Base-by-base conservation (phyloP, 2,888 invertebrate species). In the Tetramorium bicarinatum region DNA sequence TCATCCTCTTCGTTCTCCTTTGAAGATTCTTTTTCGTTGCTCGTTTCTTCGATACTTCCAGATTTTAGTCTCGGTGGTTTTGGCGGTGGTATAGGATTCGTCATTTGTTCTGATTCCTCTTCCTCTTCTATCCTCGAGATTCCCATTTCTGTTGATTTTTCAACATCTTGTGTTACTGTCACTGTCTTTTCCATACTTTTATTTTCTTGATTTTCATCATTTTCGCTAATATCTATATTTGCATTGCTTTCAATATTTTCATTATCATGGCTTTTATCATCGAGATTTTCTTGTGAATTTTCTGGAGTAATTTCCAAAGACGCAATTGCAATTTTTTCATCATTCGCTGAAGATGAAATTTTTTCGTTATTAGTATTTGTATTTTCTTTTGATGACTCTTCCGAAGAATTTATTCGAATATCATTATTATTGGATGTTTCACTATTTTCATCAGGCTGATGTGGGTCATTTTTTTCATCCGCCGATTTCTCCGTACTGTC, bases 11-110 rank as follows among this genome's bases (percentile, higher is more conserved):
- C 15, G 7, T n/a, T 69, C 21, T 85, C 83, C 34, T 95, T 66
- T 25, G 69, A 79, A 1, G 86, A 83, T 21, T 84, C 34, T 56
- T 71, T 64, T 62, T 66, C 87, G 21, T 15, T 49, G 1, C 84
- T 71, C 3, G 95, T 87, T 95, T 91, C 95, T 94, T 95, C 92
- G 94, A 95, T 81, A 95, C 94, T 84, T 95, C 95, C 79, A 95
- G 95, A 77, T 95, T 95, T 94, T 95, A 96, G 84, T 86, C 92
- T 90, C 34, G 92, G 75, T 93, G 94, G 95, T 92, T 88, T 95
- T 89, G 91, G 95, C 93, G 91, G 96, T 93, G 94, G 95, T 92
- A 88, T 95, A 89, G 85, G 95, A 67, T 85, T 86, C 25, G 88
- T 86, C 8, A 62, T 59, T n/a, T 25, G 66, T 82, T 62, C 62